phyloP scores from a whole-genome alignment of 2,113 vertebrate species.

The Motacilla alba region DNA sequence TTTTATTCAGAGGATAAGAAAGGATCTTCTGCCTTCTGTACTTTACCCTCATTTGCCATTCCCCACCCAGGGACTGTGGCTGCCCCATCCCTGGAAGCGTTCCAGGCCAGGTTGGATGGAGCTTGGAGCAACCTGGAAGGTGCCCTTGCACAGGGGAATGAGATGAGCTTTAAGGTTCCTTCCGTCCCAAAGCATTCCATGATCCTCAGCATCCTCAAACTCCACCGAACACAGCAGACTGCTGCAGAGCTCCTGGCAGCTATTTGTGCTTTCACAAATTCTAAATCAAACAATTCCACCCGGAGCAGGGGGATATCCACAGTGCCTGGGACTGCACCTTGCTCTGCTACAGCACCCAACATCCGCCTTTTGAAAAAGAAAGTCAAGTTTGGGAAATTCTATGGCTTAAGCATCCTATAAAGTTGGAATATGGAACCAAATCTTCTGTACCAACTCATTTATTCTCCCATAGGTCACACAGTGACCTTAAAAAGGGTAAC shows the following conservation, averaged over 20 bases:
- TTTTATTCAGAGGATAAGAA: not conserved
- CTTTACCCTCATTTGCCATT: not conserved
- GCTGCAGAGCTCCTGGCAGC: not conserved
- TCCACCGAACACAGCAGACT: not conserved
- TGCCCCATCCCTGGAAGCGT: not conserved
- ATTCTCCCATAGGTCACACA: rapidly evolving
- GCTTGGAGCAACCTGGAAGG: not conserved
- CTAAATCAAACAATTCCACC: too few species aligned
- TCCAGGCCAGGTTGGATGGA: not conserved
- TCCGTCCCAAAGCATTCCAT: not conserved
- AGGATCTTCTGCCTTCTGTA: not conserved
- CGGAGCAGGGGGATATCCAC: rapidly evolving
- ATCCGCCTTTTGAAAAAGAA: rapidly evolving
- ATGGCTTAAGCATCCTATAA: not conserved
- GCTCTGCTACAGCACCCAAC: not conserved
- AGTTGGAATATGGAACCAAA: not conserved
- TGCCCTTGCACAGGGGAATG: not conserved
- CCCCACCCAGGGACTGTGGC: not conserved
- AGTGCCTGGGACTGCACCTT: not conserved
- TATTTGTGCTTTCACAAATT: not conserved
- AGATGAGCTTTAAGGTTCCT: not conserved
- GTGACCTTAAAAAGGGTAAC: not conserved
- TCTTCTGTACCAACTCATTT: not conserved
- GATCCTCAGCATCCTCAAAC: not conserved
- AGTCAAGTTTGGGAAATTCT: too few species aligned